phyloP scores from a whole-genome alignment of 2,888 invertebrate genomes.

The Yponomeuta plumbellus region DNA sequence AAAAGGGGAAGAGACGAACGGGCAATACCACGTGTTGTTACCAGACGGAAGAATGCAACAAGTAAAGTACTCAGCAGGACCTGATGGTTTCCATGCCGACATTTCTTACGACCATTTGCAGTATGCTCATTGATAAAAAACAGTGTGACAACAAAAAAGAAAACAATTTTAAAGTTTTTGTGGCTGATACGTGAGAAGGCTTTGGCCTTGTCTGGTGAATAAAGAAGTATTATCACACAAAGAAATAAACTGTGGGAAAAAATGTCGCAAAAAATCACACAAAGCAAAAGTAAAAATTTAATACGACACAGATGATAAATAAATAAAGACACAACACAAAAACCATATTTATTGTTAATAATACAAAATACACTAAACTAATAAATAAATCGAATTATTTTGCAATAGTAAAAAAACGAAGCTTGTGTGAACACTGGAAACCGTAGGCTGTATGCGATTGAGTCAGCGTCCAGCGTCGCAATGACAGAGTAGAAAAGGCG shows the following conservation, averaged over 20 bases:
- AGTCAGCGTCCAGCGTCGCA: slow-evolving; percentile 19
- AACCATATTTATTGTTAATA: slow-evolving; percentile 17
- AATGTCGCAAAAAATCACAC: neutral
- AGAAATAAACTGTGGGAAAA: neutral
- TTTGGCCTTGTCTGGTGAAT: neutral
- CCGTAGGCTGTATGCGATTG: slow-evolving; percentile 18
- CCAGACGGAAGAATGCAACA: slow-evolving; percentile 88
- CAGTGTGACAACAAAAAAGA: neutral
- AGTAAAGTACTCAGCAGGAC: slow-evolving; percentile 86
- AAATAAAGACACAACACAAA: neutral
- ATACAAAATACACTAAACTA: slow-evolving; percentile 15
- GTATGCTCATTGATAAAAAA: neutral
- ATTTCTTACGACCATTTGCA: slow-evolving; percentile 78
- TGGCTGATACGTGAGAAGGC: neutral
- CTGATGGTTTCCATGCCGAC: slow-evolving; percentile 85
- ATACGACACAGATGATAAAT: neutral
- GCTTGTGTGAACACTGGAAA: slow-evolving; percentile 1
- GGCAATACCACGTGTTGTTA: slow-evolving; percentile 85
- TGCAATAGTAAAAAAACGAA: neutral
- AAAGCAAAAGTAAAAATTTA: neutral
- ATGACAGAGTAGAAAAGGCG: slow-evolving; percentile 21
- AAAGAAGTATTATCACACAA: neutral
- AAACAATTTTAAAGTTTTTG: neutral
- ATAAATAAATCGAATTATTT: slow-evolving; percentile 13
- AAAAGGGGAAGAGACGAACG: slow-evolving; percentile 80